These are phyloP conservation scores for Bombus fervidus DNA, from an alignment of 1,140 invertebrate species.

Conservation along the genomic window DNA sequence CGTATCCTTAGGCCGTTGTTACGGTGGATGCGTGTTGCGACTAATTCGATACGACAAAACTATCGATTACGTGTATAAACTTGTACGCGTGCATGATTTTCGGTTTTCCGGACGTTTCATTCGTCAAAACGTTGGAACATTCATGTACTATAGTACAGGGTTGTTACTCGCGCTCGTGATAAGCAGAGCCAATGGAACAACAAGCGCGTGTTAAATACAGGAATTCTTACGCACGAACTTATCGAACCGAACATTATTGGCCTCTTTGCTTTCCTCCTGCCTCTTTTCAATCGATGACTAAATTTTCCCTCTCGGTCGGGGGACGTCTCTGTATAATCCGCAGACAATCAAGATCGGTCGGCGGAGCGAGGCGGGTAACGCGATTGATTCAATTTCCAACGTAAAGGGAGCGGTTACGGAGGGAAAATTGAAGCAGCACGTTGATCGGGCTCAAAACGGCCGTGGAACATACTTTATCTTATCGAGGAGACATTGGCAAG, in stretches of 20 bases:
- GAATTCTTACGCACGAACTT: neutral
- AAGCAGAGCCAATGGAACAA: too few relatives aligned
- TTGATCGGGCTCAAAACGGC: conserved; percentile 23
- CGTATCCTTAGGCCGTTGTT: too few relatives aligned
- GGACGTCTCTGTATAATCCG: conserved; percentile 40
- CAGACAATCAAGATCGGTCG: conserved; percentile 44
- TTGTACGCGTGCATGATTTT: too few relatives aligned
- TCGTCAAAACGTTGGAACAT: too few relatives aligned
- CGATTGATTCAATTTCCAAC: conserved; percentile 63
- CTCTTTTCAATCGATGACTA: neutral
- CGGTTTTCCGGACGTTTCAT: too few relatives aligned
- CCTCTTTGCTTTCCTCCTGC: too few relatives aligned
- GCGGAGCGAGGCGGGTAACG: conserved; percentile 44
- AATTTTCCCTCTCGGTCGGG: conserved; percentile 17
- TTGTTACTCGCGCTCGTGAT: neutral
- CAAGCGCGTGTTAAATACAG: neutral
- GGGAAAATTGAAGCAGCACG: conserved; percentile 37
- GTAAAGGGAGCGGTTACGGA: conserved; percentile 33
- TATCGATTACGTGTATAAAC: too few relatives aligned
- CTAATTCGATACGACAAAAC: neutral
- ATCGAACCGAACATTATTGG: neutral
- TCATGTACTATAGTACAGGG: too few relatives aligned
- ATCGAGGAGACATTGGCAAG: conserved; percentile 20
- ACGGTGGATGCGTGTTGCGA: too few relatives aligned
- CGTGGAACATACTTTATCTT: conserved; percentile 38